Percentiles rank a stretch among this genome's conserved stretches.
These are phyloP conservation scores for Pachymerium ferrugineum DNA, from an alignment of 2,888 invertebrate genomes.

Conservation along the genomic window DNA sequence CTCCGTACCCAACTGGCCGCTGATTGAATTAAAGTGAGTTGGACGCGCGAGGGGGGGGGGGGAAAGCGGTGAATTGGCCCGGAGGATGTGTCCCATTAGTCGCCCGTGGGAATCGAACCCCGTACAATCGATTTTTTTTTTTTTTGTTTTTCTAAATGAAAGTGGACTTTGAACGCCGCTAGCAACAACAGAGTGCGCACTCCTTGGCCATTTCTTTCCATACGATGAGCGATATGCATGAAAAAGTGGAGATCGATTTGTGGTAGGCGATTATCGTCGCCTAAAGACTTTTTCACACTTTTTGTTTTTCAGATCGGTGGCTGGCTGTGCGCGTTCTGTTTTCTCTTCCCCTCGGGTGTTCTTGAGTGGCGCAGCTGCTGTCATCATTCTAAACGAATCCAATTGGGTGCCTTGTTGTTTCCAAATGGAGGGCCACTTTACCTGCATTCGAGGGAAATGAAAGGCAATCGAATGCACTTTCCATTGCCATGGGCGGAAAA, in stretches of 20 bases:
- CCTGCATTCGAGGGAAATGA: background rate
- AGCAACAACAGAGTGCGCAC: too few relatives aligned
- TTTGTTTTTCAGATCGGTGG: background rate
- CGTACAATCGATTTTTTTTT: background rate
- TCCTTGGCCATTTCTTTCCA: too few relatives aligned
- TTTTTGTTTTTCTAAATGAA: conserved; percentile 3
- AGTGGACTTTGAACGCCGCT: too few relatives aligned
- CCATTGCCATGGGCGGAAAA: too few relatives aligned
- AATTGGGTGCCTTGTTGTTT: background rate
- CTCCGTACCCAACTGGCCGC: background rate
- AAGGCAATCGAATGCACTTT: background rate
- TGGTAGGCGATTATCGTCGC: background rate
- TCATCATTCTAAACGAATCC: conserved; percentile 7
- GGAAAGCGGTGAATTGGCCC: background rate
- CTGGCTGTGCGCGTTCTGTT: background rate
- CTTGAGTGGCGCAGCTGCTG: conserved; percentile 6
- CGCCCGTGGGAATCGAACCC: background rate
- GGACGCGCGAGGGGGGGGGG: background rate
- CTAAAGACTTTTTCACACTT: background rate
- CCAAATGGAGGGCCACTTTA: conserved; percentile 7
- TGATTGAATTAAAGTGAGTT: conserved; percentile 10
- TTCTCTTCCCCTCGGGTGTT: background rate
- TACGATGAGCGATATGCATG: too few relatives aligned
- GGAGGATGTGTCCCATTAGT: conserved; percentile 5
- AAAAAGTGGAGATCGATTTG: too few relatives aligned